phyloP scores from a whole-genome alignment of 2,113 vertebrate genomes.

The Laticauda laticaudata region DNA sequence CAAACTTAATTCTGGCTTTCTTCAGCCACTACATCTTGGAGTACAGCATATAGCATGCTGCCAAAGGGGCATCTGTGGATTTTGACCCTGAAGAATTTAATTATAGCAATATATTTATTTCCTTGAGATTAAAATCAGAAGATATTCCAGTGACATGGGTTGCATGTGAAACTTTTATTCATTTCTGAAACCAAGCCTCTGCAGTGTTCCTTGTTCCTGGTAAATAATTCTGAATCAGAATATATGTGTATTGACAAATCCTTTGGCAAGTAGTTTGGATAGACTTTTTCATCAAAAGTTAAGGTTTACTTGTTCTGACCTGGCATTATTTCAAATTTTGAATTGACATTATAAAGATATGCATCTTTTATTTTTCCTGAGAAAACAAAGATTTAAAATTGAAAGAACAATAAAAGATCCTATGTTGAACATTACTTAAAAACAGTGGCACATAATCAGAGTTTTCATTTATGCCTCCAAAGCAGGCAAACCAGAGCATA shows the following conservation, averaged over 20 bases:
- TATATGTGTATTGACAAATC: neutral
- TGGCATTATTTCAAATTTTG: neutral
- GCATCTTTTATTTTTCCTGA: neutral
- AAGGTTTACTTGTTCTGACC: neutral
- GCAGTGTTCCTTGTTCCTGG: neutral
- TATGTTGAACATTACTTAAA: neutral
- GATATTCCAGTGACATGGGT: neutral
- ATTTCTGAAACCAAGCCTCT: neutral
- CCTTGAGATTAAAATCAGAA: neutral
- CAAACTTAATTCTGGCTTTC: neutral
- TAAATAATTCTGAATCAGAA: neutral
- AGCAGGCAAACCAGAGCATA: neutral
- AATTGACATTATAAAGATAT: neutral
- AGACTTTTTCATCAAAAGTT: neutral
- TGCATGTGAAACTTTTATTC: neutral
- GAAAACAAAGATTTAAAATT: neutral
- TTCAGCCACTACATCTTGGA: neutral
- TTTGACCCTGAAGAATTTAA: neutral
- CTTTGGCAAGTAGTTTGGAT: neutral
- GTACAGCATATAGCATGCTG: neutral
- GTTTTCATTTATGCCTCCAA: neutral
- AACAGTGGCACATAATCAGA: neutral
- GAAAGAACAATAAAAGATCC: neutral
- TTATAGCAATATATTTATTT: neutral
- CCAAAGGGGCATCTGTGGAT: neutral